Evolutionary conservation across 2,797 vertebrate species (phyloP).

Genomic region (Coilia nasus): DNA sequence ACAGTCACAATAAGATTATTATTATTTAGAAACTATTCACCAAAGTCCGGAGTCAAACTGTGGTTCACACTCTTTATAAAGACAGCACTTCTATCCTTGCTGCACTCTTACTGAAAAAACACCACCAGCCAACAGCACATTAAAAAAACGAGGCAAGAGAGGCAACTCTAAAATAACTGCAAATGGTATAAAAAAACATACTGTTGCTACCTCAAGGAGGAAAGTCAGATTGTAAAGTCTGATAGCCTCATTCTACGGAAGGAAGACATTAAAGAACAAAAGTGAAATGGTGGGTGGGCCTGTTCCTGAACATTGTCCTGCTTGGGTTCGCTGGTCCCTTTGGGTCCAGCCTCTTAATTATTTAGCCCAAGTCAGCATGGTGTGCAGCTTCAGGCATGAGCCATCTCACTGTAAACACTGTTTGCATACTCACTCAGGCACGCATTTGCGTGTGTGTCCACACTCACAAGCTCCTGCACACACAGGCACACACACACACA

Average conservation of each 20-base stretch:
- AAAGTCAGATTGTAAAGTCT: slow-evolving; percentile 21
- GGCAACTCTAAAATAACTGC: background rate
- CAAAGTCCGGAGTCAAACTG: background rate
- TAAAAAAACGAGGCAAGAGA: background rate
- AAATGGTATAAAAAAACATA: background rate
- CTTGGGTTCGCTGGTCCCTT: background rate
- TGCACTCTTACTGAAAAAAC: background rate
- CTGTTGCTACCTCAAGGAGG: background rate
- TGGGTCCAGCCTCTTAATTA: background rate
- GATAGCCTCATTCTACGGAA: slow-evolving; percentile 17
- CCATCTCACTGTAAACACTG: background rate
- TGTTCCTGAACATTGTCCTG: slow-evolving; percentile 29
- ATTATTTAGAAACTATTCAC: background rate
- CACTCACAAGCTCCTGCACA: background rate
- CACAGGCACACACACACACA: background rate
- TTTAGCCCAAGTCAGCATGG: slow-evolving; percentile 3
- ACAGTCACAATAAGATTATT: background rate
- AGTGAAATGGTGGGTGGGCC: slow-evolving; percentile 6
- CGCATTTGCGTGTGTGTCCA: background rate
- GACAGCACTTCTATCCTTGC: background rate
- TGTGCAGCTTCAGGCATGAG: background rate
- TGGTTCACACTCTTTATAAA: background rate
- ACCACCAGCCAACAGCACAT: background rate
- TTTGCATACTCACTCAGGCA: background rate
- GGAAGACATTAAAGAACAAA: slow-evolving; percentile 23